Evolutionary conservation across 1,140 invertebrate species (phyloP).

Genomic region (Bombus soroeensis): DNA sequence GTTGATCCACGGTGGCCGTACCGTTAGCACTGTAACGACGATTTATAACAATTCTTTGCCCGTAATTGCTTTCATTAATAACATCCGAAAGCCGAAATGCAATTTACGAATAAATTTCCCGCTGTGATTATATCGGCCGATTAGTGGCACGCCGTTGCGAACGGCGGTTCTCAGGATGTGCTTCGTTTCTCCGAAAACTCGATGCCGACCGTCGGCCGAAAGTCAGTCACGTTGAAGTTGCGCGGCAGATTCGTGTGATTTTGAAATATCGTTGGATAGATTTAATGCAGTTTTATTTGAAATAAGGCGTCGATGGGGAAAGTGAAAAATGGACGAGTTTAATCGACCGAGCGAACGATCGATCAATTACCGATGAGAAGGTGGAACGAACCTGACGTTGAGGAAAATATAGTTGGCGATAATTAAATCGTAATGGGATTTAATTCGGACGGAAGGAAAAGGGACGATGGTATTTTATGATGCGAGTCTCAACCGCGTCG

Average conservation of each 20-base stretch:
- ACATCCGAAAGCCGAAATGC: neutral
- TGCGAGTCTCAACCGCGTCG: neutral
- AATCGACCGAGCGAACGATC: neutral
- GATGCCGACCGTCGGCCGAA: too few relatives aligned
- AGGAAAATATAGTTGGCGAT: neutral
- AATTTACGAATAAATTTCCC: slow-evolving; percentile 45
- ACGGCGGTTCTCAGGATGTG: too few relatives aligned
- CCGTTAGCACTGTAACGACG: neutral
- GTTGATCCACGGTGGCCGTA: too few relatives aligned
- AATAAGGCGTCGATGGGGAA: neutral
- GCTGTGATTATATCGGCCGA: neutral
- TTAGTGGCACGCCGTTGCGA: neutral
- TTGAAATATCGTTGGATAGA: neutral
- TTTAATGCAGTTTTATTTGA: neutral
- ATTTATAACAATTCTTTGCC: slow-evolving; percentile 10
- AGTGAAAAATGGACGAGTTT: neutral
- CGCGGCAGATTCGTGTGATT: neutral
- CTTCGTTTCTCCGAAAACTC: too few relatives aligned
- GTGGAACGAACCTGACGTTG: neutral
- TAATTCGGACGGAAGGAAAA: neutral
- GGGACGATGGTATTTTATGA: neutral
- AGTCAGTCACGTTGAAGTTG: neutral
- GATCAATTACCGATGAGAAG: neutral
- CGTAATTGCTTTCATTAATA: slow-evolving; percentile 24
- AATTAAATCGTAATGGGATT: neutral